Conservation (phyloP, 2,888 invertebrate genomes). For the Unio delphinus region DNA sequence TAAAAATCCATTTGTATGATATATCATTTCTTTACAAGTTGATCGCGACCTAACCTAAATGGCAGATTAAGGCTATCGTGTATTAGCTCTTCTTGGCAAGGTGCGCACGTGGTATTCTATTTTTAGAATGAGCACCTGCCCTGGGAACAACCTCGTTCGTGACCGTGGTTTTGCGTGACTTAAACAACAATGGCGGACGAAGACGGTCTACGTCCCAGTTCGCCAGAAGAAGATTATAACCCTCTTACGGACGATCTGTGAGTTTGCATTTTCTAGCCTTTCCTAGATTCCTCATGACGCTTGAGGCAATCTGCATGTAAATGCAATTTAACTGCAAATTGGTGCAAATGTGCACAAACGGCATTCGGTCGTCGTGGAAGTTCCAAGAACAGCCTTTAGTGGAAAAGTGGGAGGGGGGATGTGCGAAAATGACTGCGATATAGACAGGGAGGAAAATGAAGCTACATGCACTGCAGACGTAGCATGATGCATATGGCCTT, state of each 20-base stretch:
- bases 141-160: too few species aligned
- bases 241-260: constrained; percentile 53
- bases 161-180: constrained; percentile 19
- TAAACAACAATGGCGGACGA: constrained; percentile 53
- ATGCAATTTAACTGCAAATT: constrained; percentile 16
- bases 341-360: neutral
- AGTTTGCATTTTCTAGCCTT: constrained; percentile 11
- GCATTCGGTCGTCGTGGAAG: constrained; percentile 10
- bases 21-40: too few species aligned
- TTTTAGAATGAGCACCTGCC: too few species aligned
- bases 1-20: too few species aligned
- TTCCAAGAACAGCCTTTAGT: constrained; percentile 1
- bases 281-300: constrained; percentile 4
- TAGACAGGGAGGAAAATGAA: neutral
- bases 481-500: too few species aligned
- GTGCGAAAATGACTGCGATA: constrained; percentile 2
- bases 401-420: neutral
- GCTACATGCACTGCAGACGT: neutral
- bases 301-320: neutral
- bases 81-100: too few species aligned
- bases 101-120: too few species aligned
- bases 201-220: constrained; percentile 30
- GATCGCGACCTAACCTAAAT: too few species aligned
- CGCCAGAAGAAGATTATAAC: constrained; percentile 55
- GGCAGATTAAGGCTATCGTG: too few species aligned